Percentiles rank a stretch among this genome's conserved stretches.
Evolutionary conservation across 2,113 vertebrate genomes (phyloP).

Genomic region (Zosterops lateralis): DNA sequence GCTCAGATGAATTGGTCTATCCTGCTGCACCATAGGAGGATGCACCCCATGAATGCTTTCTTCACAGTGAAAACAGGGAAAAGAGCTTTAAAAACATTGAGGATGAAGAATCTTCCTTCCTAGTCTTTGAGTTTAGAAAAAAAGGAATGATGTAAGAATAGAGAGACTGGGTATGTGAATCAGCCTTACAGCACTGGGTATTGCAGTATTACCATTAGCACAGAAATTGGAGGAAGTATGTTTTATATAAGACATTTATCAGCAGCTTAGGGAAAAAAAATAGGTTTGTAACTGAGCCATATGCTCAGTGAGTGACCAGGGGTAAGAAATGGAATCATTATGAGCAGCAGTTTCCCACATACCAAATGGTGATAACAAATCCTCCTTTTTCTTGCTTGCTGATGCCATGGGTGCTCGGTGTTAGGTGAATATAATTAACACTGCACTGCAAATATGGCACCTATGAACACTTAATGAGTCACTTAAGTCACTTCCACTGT

Average conservation of each 20-base stretch:
- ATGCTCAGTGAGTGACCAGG: not conserved
- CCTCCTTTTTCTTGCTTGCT: not conserved
- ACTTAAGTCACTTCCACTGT: not conserved
- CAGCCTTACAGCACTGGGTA: not conserved
- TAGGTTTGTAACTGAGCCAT: not conserved
- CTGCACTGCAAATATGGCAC: not conserved
- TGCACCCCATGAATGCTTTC: not conserved
- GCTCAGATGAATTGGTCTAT: not conserved
- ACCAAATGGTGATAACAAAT: not conserved
- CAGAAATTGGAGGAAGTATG: not conserved
- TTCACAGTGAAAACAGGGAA: not conserved
- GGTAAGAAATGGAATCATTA: not conserved
- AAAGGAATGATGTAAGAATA: not conserved
- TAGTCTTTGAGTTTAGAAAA: not conserved
- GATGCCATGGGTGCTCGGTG: accelerated
- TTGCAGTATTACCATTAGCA: not conserved
- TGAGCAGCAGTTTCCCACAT: not conserved
- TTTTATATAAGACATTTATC: not conserved
- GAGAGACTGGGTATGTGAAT: not conserved
- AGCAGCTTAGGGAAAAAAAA: not conserved
- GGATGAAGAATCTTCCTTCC: not conserved
- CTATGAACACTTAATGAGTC: not conserved
- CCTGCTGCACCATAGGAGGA: not conserved
- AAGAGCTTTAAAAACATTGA: not conserved
- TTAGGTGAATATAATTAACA: not conserved